phyloP scores from a whole-genome alignment of 2,888 invertebrate species.

The Doris montereyensis region DNA sequence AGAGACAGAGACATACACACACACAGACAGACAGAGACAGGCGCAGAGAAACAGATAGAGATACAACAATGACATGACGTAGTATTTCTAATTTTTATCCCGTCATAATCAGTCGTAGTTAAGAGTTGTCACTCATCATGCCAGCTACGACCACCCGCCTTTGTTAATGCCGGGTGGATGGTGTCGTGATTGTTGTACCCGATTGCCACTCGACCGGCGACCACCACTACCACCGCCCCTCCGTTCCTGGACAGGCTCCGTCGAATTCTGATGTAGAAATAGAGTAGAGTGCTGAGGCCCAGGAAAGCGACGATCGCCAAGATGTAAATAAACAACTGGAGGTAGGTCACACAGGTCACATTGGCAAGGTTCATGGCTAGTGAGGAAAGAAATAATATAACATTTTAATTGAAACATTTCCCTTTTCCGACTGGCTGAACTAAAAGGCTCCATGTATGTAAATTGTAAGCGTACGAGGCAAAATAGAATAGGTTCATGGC shows the following conservation, averaged over 20 bases:
- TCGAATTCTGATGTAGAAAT: not conserved
- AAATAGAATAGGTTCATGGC: too few relatives aligned
- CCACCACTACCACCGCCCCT: not conserved
- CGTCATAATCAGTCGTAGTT: too few relatives aligned
- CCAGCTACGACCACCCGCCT: not conserved
- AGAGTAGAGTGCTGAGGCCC: not conserved
- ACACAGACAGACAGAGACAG: not conserved
- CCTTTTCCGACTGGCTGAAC: too few relatives aligned
- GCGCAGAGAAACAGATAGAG: not conserved
- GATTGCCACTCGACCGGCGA: not conserved
- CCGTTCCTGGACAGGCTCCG: not conserved
- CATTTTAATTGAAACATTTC: too few relatives aligned
- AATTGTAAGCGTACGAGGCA: too few relatives aligned
- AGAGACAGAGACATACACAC: not conserved
- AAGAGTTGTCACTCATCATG: too few relatives aligned
- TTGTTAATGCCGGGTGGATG: not conserved
- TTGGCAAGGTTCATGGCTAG: not conserved
- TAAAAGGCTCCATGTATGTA: too few relatives aligned
- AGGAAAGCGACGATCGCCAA: not conserved
- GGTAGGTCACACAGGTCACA: constrained; percentile 18
- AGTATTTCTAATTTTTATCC: too few relatives aligned
- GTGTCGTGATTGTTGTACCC: not conserved
- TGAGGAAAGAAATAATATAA: not conserved
- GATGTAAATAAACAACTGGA: constrained; percentile 16
- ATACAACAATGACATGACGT: too few relatives aligned